Percentiles rank a stretch among this genome's conserved stretches.
These are phyloP conservation scores for Malurus cyaneus DNA, from an alignment of 2,113 vertebrate genomes.

Conservation along the genomic window DNA sequence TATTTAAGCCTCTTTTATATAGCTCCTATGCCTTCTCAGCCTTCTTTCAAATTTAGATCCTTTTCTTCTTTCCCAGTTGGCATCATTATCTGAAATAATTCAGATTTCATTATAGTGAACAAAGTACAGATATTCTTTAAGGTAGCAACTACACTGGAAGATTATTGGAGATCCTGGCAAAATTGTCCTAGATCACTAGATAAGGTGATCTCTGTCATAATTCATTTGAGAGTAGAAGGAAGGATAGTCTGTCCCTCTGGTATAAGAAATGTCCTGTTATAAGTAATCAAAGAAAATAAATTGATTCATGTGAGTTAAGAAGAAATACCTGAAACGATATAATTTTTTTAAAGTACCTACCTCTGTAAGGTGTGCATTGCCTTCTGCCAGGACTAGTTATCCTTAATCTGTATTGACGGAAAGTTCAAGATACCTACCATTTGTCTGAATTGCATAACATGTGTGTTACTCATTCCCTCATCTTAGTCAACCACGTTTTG, in stretches of 20 bases:
- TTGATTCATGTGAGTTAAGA: background rate
- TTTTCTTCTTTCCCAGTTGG: constrained; percentile 36
- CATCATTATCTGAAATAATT: constrained; percentile 52
- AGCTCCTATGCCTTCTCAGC: background rate
- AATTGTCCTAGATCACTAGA: constrained; percentile 14
- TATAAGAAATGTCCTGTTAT: constrained; percentile 17
- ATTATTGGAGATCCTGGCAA: constrained; percentile 8
- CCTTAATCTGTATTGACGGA: background rate
- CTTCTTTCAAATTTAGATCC: constrained; percentile 29
- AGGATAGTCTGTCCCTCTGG: background rate
- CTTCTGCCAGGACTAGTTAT: background rate
- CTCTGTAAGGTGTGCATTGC: background rate
- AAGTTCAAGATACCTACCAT: background rate
- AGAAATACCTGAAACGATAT: background rate
- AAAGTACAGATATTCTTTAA: constrained; percentile 32
- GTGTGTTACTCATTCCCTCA: background rate
- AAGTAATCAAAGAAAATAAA: constrained; percentile 35
- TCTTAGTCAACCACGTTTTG: background rate
- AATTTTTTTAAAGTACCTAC: background rate
- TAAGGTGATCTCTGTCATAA: constrained; percentile 28
- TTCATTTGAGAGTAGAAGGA: background rate
- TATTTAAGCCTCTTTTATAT: constrained; percentile 10
- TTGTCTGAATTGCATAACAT: background rate
- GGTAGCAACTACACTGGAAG: background rate
- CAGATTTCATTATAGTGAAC: constrained; percentile 15